Conservation (phyloP, 2,797 vertebrate species). For the Lagodon rhomboides region DNA sequence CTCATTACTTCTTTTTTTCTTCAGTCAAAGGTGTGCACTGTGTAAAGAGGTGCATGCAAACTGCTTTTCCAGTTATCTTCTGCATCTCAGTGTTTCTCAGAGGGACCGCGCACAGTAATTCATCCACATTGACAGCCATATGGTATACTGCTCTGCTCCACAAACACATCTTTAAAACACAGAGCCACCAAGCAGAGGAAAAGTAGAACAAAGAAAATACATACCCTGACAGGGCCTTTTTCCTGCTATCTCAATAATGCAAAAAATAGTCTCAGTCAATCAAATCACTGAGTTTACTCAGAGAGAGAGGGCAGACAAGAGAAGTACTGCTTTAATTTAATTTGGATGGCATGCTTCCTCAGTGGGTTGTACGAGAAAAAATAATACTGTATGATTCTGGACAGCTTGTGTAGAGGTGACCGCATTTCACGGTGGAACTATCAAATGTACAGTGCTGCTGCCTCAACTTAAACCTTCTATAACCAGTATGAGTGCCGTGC, state of each 20-base stretch:
- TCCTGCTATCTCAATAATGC: slow-evolving; percentile 72
- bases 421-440: slow-evolving; percentile 35
- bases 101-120: slow-evolving; percentile 68
- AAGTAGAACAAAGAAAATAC: slow-evolving; percentile 17
- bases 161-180: slow-evolving; percentile 55
- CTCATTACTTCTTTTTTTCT: slow-evolving; percentile 37
- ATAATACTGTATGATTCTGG: slow-evolving; percentile 21
- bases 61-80: slow-evolving; percentile 77
- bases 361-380: neutral
- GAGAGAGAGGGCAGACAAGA: slow-evolving; percentile 27
- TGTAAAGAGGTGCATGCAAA: slow-evolving; percentile 55
- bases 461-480: slow-evolving; percentile 7
- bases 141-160: slow-evolving; percentile 80
- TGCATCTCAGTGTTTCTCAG: slow-evolving; percentile 60
- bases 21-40: slow-evolving; percentile 54
- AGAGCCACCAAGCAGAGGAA: slow-evolving; percentile 48
- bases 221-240: slow-evolving; percentile 62
- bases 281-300: slow-evolving; percentile 51
- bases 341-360: slow-evolving; percentile 40
- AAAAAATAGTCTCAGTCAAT: slow-evolving; percentile 67
- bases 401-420: slow-evolving; percentile 18
- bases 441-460: slow-evolving; percentile 30
- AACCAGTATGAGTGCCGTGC: slow-evolving; percentile 1
- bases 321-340: slow-evolving; percentile 45
- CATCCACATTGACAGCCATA: slow-evolving; percentile 77